Conservation (phyloP, 2,888 invertebrate species). For the Catocala sponsa region DNA sequence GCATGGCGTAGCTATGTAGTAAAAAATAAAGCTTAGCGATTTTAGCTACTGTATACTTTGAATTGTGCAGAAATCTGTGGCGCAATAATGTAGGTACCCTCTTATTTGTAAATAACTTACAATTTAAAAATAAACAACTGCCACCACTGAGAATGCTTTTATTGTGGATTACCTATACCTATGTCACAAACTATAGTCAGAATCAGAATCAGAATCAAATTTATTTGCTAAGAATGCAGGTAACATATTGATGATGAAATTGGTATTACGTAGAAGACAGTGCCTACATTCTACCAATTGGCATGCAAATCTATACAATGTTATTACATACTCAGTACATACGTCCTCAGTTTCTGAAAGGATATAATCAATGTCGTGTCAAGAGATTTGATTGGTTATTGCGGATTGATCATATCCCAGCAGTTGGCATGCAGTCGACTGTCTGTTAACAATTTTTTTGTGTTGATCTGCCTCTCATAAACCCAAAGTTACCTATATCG, state of each 20-base stretch:
- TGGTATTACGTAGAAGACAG: no score
- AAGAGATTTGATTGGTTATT: no score
- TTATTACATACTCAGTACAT: no score
- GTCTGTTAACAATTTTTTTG: background rate
- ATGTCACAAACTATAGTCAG: no score
- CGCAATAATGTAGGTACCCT: constrained; percentile 29
- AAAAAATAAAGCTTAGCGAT: constrained; percentile 36
- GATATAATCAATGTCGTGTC: no score
- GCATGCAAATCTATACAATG: no score
- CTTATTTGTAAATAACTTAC: constrained; percentile 46
- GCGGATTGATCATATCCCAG: background rate
- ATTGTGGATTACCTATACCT: background rate
- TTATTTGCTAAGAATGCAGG: no score
- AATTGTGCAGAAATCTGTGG: constrained; percentile 31
- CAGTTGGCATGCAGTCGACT: background rate
- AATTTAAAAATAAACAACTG: constrained; percentile 51
- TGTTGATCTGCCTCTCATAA: background rate
- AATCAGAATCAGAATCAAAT: no score
- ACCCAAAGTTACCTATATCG: no score
- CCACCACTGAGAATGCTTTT: constrained; percentile 32
- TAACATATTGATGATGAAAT: no score
- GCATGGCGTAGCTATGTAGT: constrained; percentile 37
- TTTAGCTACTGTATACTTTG: constrained; percentile 24
- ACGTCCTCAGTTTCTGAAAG: no score
- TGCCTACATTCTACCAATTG: no score